Conservation (phyloP, 2,797 vertebrate genomes). For the Apogon talboti region DNA sequence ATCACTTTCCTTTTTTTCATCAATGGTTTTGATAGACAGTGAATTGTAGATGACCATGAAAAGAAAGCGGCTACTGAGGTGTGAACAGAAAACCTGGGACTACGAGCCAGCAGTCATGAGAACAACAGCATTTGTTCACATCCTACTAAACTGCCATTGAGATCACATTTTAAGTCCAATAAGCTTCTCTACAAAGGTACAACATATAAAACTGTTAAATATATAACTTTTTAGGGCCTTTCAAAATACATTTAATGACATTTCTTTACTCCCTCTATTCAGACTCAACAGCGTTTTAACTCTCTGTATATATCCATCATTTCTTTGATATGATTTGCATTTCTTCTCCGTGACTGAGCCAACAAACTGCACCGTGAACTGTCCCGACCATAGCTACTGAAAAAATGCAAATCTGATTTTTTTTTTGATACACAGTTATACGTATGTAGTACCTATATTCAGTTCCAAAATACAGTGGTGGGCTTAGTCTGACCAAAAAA, state of each 20-base stretch:
- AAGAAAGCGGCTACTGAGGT: conserved; percentile 87
- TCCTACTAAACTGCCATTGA: conserved; percentile 87
- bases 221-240: conserved; percentile 98
- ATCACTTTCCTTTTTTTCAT: conserved; percentile 71
- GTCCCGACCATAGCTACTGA: conserved; percentile 89
- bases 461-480: conserved; percentile 90
- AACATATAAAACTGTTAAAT: conserved; percentile 99
- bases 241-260: conserved; percentile 99
- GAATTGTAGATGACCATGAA: conserved; percentile 84
- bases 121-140: conserved; percentile 89
- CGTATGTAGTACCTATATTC: conserved; percentile 84
- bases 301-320: conserved; percentile 58
- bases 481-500: conserved; percentile 87
- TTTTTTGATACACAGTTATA: conserved; percentile 81
- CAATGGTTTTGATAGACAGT: conserved; percentile 82
- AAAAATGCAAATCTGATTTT: conserved; percentile 87
- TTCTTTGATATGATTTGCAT: conserved; percentile 63
- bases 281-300: conserved; percentile 73
- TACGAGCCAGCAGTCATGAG: conserved; percentile 84
- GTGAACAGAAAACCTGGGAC: conserved; percentile 88
- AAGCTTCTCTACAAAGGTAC: conserved; percentile 99
- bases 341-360: conserved; percentile 79
- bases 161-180: conserved; percentile 95
- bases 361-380: conserved; percentile 86
- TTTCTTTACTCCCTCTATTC: conserved; percentile 86